Evolutionary conservation across 2,113 vertebrate genomes (phyloP).

Genomic region (Microtus montanus): DNA sequence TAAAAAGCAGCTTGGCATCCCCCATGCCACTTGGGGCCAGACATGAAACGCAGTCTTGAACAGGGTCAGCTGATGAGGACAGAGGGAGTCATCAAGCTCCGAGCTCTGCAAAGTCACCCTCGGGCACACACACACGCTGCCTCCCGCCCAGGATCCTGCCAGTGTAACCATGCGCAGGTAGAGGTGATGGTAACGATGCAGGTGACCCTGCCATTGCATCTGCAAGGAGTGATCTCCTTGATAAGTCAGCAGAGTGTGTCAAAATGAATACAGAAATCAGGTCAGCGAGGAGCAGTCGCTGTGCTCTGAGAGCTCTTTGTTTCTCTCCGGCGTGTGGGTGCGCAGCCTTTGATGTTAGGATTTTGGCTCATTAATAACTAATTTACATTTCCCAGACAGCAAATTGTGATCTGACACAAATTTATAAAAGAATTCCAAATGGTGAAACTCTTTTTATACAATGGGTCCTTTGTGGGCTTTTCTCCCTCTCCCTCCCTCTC

Average conservation of each 20-base stretch:
- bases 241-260: slow-evolving; percentile 25
- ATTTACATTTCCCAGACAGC: slow-evolving; percentile 87
- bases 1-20: not conserved
- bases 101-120: not conserved
- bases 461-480: slow-evolving; percentile 82
- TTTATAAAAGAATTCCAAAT: slow-evolving; percentile 83
- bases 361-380: slow-evolving; percentile 85
- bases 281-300: slow-evolving; percentile 30
- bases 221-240: slow-evolving; percentile 22
- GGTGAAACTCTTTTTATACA: slow-evolving; percentile 81
- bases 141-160: not conserved
- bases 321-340: slow-evolving; percentile 71
- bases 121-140: accelerated
- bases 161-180: not conserved
- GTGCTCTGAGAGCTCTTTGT: slow-evolving; percentile 76
- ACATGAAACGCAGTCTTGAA: not conserved
- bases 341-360: slow-evolving; percentile 82
- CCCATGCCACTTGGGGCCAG: not conserved
- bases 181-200: slow-evolving; percentile 14
- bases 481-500: slow-evolving; percentile 17
- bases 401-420: slow-evolving; percentile 86
- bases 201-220: not conserved
- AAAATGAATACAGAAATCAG: slow-evolving; percentile 40
- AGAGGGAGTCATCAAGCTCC: not conserved
- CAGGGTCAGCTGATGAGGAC: not conserved